phyloP scores from a whole-genome alignment of 2,888 invertebrate genomes.

The Pristionchus arcanus region DNA sequence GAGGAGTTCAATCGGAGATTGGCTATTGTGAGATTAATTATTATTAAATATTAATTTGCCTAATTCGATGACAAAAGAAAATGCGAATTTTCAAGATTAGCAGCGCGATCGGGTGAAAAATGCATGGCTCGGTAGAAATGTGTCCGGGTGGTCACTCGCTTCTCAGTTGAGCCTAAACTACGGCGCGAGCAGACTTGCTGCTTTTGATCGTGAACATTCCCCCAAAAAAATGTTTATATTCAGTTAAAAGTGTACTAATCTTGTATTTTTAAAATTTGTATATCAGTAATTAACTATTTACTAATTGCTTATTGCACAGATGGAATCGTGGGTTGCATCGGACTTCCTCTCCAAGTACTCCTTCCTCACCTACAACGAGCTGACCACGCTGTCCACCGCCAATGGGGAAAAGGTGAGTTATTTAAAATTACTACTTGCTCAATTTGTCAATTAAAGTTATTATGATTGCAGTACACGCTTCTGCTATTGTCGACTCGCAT shows the following conservation, averaged over 20 bases:
- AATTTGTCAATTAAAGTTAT: too few relatives aligned
- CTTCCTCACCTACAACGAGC: constrained; percentile 73
- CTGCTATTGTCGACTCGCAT: background rate
- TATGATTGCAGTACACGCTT: too few relatives aligned
- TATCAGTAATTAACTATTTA: constrained; percentile 3
- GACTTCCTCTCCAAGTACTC: constrained; percentile 64
- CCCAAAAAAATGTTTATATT: too few relatives aligned
- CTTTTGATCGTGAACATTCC: too few relatives aligned
- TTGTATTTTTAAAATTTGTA: too few relatives aligned
- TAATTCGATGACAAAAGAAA: too few relatives aligned
- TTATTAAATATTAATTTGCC: background rate
- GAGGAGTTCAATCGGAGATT: constrained; percentile 69
- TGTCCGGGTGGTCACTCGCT: background rate
- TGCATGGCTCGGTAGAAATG: too few relatives aligned
- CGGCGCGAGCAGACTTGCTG: too few relatives aligned
- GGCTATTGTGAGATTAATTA: constrained; percentile 56
- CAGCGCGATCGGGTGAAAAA: too few relatives aligned
- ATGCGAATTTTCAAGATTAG: background rate
- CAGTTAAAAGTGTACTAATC: too few relatives aligned
- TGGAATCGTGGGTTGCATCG: constrained; percentile 69
- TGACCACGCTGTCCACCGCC: constrained; percentile 37
- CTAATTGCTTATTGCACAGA: constrained; percentile 13
- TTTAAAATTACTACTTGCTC: too few relatives aligned
- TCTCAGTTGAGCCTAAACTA: too few relatives aligned
- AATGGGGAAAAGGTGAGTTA: background rate